Evolutionary conservation across 1,140 invertebrate species (phyloP).

Genomic region (Ephestia elutella): DNA sequence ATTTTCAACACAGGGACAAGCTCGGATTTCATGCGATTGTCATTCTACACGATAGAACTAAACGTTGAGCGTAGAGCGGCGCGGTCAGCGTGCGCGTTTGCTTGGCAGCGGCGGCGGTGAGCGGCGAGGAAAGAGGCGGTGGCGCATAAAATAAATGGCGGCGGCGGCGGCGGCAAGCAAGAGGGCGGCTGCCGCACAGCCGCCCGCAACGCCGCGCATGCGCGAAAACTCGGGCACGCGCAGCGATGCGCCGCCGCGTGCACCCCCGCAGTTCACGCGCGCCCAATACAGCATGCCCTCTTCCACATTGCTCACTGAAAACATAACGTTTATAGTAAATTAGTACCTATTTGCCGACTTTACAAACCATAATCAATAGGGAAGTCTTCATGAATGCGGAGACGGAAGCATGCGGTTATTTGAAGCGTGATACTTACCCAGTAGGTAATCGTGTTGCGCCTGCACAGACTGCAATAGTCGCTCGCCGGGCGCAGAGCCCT

Average conservation of each 20-base stretch:
- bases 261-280: conserved; percentile 40
- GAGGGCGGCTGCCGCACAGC: conserved; percentile 39
- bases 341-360: neutral
- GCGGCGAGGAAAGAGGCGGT: conserved; percentile 23
- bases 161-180: conserved; percentile 39
- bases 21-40: too few relatives aligned
- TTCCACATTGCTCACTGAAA: conserved; percentile 39
- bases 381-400: too few relatives aligned
- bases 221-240: conserved; percentile 48
- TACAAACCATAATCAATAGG: too few relatives aligned
- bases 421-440: conserved; percentile 25
- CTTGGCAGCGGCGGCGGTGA: conserved; percentile 17
- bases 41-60: too few relatives aligned
- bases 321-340: neutral
- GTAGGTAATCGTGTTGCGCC: conserved; percentile 45
- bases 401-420: too few relatives aligned
- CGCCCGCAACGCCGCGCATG: conserved; percentile 44
- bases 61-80: neutral
- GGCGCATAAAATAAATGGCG: conserved; percentile 36
- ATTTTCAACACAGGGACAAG: too few relatives aligned
- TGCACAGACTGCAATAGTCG: conserved; percentile 38
- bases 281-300: conserved; percentile 52
- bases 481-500: conserved; percentile 28
- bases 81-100: conserved; percentile 37
- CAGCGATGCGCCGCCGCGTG: conserved; percentile 32